Percentiles rank a stretch among this genome's conserved stretches.
Conservation (phyloP, 2,888 invertebrate species). For the Diachrysia chrysitis region DNA sequence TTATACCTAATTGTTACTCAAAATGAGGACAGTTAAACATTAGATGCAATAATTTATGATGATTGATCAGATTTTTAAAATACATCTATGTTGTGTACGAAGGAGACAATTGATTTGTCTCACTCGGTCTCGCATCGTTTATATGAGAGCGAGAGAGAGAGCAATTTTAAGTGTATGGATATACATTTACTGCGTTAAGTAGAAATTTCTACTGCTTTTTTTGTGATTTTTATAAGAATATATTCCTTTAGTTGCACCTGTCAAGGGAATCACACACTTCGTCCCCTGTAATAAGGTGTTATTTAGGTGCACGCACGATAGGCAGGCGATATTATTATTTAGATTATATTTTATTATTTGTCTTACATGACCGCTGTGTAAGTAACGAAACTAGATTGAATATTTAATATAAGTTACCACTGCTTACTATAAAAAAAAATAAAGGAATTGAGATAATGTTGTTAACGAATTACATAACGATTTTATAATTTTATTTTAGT, state of each 20-base stretch:
- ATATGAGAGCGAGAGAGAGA: neutral
- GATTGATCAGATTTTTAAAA: no score
- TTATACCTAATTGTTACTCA: neutral
- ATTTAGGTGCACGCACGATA: neutral
- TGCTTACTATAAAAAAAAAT: slow-evolving; percentile 9
- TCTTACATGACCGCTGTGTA: neutral
- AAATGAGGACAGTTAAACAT: neutral
- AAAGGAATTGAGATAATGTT: slow-evolving; percentile 40
- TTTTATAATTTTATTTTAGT: slow-evolving; percentile 22
- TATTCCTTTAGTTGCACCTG: neutral
- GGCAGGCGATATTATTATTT: neutral
- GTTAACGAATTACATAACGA: slow-evolving; percentile 21
- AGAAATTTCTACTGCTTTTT: neutral
- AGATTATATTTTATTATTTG: slow-evolving; percentile 1
- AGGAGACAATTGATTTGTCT: neutral
- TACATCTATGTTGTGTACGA: no score
- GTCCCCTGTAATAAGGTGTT: neutral
- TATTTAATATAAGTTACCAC: slow-evolving; percentile 19
- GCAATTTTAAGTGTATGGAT: neutral
- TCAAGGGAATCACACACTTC: neutral
- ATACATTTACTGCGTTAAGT: neutral
- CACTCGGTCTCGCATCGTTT: neutral
- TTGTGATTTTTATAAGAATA: neutral
- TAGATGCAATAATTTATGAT: no score
- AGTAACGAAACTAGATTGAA: slow-evolving; percentile 3